phyloP scores from a whole-genome alignment of 2,888 invertebrate genomes.

The Trissolcus brochymenae region DNA sequence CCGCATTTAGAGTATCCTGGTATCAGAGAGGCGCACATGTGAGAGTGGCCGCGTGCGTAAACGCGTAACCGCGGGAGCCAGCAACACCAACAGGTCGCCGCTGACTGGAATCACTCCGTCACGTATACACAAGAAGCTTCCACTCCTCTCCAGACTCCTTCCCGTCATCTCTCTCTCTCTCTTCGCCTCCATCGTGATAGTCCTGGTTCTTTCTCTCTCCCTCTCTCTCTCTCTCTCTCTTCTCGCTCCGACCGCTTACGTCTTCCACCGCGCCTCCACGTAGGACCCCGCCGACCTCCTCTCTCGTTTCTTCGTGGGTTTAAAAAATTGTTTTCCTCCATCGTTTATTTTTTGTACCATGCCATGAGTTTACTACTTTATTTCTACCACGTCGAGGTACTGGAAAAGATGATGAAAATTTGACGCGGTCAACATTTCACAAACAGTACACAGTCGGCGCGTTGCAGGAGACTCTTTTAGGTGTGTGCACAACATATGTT shows the following conservation, averaged over 20 bases:
- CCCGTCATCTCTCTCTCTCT: slow-evolving; percentile 32
- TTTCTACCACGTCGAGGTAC: slow-evolving; percentile 20
- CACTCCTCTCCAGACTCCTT: slow-evolving; percentile 45
- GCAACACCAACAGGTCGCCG: slow-evolving; percentile 69
- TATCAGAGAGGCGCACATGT: slow-evolving; percentile 24
- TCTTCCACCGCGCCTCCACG: slow-evolving; percentile 41
- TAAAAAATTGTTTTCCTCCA: slow-evolving; percentile 24
- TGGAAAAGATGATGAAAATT: slow-evolving; percentile 22
- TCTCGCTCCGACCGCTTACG: slow-evolving; percentile 24
- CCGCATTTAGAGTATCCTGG: slow-evolving; percentile 42
- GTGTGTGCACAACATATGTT: too few species aligned
- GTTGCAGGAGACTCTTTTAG: too few species aligned
- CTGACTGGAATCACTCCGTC: slow-evolving; percentile 68
- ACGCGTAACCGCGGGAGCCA: slow-evolving; percentile 70
- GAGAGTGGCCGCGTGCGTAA: slow-evolving; percentile 51
- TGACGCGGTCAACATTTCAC: not conserved
- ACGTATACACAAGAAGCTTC: slow-evolving; percentile 59
- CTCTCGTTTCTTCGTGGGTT: slow-evolving; percentile 27
- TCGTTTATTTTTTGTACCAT: slow-evolving; percentile 11
- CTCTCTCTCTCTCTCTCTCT: slow-evolving; percentile 25
- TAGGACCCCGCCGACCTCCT: slow-evolving; percentile 31
- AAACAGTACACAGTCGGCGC: not conserved
- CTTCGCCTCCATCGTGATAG: slow-evolving; percentile 20
- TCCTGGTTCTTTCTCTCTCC: slow-evolving; percentile 35
- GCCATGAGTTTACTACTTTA: slow-evolving; percentile 35